Base-by-base conservation (phyloP, 2,888 invertebrate species). In the Zeuzera pyrina region DNA sequence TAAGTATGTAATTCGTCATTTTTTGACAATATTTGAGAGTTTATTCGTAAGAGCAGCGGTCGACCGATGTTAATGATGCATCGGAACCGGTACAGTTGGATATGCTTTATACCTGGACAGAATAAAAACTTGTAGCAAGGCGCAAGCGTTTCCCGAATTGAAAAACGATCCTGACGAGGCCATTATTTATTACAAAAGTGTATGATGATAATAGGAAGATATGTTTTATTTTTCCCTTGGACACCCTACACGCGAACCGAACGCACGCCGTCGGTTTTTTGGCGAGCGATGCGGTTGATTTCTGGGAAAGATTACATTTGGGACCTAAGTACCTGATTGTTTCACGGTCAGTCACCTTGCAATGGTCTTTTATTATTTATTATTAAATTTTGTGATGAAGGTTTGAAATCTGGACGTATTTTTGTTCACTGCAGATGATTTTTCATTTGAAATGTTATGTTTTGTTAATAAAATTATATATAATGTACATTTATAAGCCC, bases 251-350 rank as follows among this genome's bases (percentile, higher is more conserved):
- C 57, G 59, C 64, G 58, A 57, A 43, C 47, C 44, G 49, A 49
- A 45, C 49, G 43, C 51, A 51, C 47, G 43, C 47, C 38, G 43
- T 46, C 53, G 44, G 51, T 69, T 74, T 79, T 77, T 81, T 79
- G 79, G 78, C 79, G 76, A 65, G 56, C 65, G 61, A 46, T 53
- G 63, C 61, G 63, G 57, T 52, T 44, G 69, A 64, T 67, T 78
- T 77, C 81, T 60, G 58, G 55, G 77, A 79, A 81, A 64, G 71
- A 77, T 77, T 71, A 64, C 68, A 62, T 70, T 77, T 59, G 59
- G 67, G 57, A 63, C 64, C 70, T 71, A 71, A 77, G 76, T 77
- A 68, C 69, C 58, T 62, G 76, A 76, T 79, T 81, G 76, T 77
- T 71, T 73, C 62, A 60, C 71, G 81, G 79, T 72, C 78, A 67